These are phyloP conservation scores for Pyrochroa serraticornis DNA, from an alignment of 2,888 invertebrate species.

Conservation along the genomic window DNA sequence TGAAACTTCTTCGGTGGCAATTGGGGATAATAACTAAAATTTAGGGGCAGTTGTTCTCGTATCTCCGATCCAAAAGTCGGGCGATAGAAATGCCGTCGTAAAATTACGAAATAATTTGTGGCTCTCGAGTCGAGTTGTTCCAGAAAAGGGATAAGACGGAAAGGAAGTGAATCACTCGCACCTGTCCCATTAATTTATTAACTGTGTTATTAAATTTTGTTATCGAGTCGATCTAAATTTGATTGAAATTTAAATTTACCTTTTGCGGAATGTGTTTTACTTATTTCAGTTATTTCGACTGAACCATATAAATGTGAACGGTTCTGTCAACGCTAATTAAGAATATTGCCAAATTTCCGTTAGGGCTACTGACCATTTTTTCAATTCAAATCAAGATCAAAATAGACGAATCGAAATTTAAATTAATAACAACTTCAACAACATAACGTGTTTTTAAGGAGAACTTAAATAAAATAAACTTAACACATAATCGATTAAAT, in stretches of 20 bases:
- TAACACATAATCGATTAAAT: too few relatives aligned
- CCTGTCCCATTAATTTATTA: conserved; percentile 29
- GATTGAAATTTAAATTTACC: conserved; percentile 30
- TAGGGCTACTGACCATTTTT: too few relatives aligned
- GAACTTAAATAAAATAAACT: too few relatives aligned
- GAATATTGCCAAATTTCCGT: too few relatives aligned
- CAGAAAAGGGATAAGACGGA: conserved; percentile 1
- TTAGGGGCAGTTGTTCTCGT: not conserved
- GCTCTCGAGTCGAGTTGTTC: not conserved
- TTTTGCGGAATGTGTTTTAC: not conserved
- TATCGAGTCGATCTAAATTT: conserved; percentile 28
- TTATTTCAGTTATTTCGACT: too few relatives aligned
- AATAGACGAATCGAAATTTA: too few relatives aligned
- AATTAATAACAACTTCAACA: too few relatives aligned
- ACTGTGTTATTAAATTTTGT: conserved; percentile 25
- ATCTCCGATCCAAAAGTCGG: conserved; percentile 2
- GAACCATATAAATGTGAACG: too few relatives aligned
- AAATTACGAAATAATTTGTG: not conserved
- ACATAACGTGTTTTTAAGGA: too few relatives aligned
- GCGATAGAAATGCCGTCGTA: not conserved
- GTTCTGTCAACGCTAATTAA: too few relatives aligned
- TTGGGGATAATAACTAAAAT: too few relatives aligned
- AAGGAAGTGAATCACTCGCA: conserved; percentile 23
- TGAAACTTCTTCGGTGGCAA: not conserved
- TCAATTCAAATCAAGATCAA: too few relatives aligned